Conservation (phyloP, 2,113 vertebrate species). For the Nothocercus nigrocapillus region DNA sequence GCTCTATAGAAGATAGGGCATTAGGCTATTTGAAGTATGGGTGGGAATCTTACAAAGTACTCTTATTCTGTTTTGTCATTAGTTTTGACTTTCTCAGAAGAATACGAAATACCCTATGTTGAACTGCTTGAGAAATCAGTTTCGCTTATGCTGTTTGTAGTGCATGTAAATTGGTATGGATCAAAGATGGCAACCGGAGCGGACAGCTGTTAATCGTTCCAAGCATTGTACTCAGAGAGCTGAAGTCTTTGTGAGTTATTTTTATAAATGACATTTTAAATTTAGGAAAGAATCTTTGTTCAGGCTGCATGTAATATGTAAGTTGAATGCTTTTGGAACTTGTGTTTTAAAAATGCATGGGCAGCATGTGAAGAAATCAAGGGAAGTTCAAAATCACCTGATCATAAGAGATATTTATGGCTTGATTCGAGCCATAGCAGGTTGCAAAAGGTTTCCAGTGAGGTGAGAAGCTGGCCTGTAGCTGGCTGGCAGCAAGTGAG, state of each 20-base stretch:
- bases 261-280: constrained; percentile 63
- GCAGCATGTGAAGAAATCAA: not conserved
- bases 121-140: constrained; percentile 55
- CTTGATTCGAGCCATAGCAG: not conserved
- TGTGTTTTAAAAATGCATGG: not conserved
- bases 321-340: not conserved
- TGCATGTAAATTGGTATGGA: constrained; percentile 60
- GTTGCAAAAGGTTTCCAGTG: not conserved
- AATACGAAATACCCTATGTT: constrained; percentile 17
- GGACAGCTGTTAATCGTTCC: constrained; percentile 57
- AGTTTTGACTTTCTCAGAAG: constrained; percentile 62
- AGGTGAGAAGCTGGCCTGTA: not conserved
- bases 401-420: not conserved
- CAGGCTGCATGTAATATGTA: constrained; percentile 20
- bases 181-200: constrained; percentile 54
- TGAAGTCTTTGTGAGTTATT: constrained; percentile 69
- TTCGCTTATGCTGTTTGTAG: constrained; percentile 56
- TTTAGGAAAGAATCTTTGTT: constrained; percentile 41
- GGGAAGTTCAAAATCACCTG: not conserved
- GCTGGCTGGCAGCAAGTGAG: not conserved
- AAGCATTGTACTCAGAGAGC: constrained; percentile 50
- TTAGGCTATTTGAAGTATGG: not conserved
- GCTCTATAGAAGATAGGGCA: not conserved
- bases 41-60: constrained; percentile 49
- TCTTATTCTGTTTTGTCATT: constrained; percentile 61